Evolutionary conservation across 1,140 invertebrate species (phyloP), one percentile per base, ranked within the genome.

Genomic region (Zaprionus ghesquierei): DNA sequence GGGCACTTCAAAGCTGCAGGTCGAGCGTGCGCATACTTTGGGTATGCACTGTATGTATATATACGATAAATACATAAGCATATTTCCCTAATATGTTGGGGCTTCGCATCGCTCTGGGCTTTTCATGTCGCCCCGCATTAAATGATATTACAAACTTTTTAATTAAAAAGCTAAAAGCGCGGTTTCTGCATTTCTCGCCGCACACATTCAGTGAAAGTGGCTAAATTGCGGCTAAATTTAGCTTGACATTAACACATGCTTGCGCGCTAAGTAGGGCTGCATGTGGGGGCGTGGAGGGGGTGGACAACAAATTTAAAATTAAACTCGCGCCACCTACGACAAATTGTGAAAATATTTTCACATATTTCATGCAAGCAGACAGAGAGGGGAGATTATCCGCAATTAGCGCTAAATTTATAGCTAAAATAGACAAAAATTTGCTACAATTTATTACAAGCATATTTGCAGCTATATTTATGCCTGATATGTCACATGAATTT

Each of bases 131-230:
- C 22, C 27, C 22, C 68, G 38, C 50, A 70, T 71, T 75, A 71
- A 71, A 64, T 64, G 49, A 23, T 50, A 60, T 71, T 71, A 54
- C 23, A 54, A 71, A 75, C 68, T 65, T 75, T 75, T 71, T 71
- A 75, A 75, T 75, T 63, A 53, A 71, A 75, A 75, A 71, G 61
- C 31, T 46, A 46, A 64, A 20, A 53, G 54, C 31, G 22, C 29
- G 27, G 18, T 46, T 63, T 35, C n/a, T 27, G 31, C 20, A 20
- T 35, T 18, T 59, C 35, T 27, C 5, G 41, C 31, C 18, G 12
- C 18, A 23, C 44, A 23, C 25, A 5, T n/a, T n/a, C 25, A 5
- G 49, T 20, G 41, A 41, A 29, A 55, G 20, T 23, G 15, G 23
- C 31, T 56, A 33, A 58, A 31, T 18, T 29, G n/a, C 23, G 33